Conservation (phyloP, 1,140 invertebrate genomes). For the Cotesia glomerata region DNA sequence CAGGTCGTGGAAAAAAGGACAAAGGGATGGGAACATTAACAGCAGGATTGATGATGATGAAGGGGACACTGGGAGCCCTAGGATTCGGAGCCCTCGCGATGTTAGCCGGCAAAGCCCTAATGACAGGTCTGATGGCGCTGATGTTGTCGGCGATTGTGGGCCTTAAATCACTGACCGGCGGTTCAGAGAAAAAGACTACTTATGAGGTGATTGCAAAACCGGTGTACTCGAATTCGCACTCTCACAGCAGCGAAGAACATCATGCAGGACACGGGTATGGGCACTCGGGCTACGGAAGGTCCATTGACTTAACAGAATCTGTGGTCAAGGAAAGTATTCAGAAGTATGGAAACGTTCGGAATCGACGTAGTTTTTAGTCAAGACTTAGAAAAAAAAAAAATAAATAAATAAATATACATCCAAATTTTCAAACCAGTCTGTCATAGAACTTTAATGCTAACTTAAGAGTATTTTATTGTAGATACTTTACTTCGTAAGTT, state of each 20-base stretch:
- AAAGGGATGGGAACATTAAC: constrained; percentile 55
- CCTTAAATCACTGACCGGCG: constrained; percentile 73
- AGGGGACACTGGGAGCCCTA: constrained; percentile 73
- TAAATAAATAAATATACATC: not conserved
- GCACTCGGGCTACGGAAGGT: constrained; percentile 67
- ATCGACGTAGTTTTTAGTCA: constrained; percentile 47
- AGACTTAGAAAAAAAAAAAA: not conserved
- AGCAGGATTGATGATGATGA: constrained; percentile 64
- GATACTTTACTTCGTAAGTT: too few relatives aligned
- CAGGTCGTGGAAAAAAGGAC: constrained; percentile 63
- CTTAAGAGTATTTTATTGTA: too few relatives aligned
- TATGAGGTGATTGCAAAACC: constrained; percentile 86
- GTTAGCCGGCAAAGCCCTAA: constrained; percentile 82
- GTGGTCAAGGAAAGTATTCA: constrained; percentile 52
- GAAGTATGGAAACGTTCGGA: constrained; percentile 57
- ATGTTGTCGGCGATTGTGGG: constrained; percentile 79
- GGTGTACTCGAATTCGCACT: constrained; percentile 74
- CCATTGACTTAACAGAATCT: constrained; percentile 55
- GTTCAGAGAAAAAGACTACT: constrained; percentile 75
- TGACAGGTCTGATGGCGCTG: constrained; percentile 81
- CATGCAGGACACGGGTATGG: constrained; percentile 65
- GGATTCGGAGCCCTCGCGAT: constrained; percentile 78
- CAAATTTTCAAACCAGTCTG: too few relatives aligned
- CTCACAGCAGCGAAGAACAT: constrained; percentile 75
- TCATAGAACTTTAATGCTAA: too few relatives aligned